phyloP scores from a whole-genome alignment of 92 coral and sea anemone genomes.

The Phenganax stokvisi region DNA sequence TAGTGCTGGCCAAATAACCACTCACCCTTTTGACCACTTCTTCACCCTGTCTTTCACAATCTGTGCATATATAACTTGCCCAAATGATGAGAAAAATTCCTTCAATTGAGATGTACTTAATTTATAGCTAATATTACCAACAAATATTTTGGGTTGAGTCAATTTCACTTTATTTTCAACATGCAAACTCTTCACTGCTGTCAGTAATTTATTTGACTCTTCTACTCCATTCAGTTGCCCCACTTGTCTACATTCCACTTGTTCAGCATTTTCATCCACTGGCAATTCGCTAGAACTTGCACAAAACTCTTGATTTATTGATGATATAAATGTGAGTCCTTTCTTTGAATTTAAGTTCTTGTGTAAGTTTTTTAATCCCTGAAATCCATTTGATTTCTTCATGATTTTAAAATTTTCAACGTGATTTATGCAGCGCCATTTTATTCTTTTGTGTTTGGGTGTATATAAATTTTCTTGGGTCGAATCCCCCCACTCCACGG shows the following conservation, averaged over 20 bases:
- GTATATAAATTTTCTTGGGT: background rate
- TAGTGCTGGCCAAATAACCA: background rate
- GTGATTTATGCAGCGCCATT: background rate
- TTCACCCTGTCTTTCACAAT: conserved; percentile 68
- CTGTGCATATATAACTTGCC: conserved; percentile 72
- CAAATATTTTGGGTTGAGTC: conserved; percentile 64
- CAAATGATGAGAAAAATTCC: conserved; percentile 71
- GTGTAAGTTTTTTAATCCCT: conserved; percentile 13
- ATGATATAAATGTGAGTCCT: conserved; percentile 5
- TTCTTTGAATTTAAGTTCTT: conserved; percentile 10
- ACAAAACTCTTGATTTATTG: background rate
- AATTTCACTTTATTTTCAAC: background rate
- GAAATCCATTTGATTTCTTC: background rate
- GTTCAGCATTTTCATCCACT: background rate
- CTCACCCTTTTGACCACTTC: conserved; percentile 88
- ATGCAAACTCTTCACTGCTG: conserved; percentile 19
- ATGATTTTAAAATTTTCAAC: background rate
- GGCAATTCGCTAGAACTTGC: background rate
- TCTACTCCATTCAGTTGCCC: background rate
- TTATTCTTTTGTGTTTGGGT: background rate
- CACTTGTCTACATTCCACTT: background rate
- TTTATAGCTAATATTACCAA: conserved; percentile 82
- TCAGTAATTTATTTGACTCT: background rate
- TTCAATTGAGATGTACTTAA: conserved; percentile 60
- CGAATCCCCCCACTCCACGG: background rate